Conservation (phyloP, 2,888 invertebrate genomes). For the Flexamia atlantica region DNA sequence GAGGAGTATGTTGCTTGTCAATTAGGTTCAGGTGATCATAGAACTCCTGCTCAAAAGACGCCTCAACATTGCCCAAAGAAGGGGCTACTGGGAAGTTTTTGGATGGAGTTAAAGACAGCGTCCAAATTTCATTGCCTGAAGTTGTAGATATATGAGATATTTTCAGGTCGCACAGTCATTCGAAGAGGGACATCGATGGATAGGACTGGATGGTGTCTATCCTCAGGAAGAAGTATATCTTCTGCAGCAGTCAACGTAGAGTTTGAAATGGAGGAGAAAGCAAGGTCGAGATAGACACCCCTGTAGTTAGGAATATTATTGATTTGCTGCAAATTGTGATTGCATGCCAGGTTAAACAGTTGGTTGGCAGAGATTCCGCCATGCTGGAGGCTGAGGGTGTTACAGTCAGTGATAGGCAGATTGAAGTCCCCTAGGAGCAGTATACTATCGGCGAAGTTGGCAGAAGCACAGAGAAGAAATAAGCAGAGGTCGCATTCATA, state of each 20-base stretch:
- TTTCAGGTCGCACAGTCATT: neutral
- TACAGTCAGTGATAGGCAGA: neutral
- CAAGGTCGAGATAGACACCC: slow-evolving; percentile 7
- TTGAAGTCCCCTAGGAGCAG: slow-evolving; percentile 8
- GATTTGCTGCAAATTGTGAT: slow-evolving; percentile 1
- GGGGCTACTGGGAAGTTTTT: neutral
- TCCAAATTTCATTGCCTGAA: neutral
- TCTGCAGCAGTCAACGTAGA: neutral
- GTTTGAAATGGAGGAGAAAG: neutral
- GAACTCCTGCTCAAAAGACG: neutral
- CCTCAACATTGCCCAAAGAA: neutral
- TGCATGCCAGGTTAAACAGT: neutral
- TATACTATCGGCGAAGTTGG: no score
- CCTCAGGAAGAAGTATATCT: slow-evolving; percentile 1
- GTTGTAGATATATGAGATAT: neutral
- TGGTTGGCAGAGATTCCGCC: neutral
- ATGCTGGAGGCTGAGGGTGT: neutral
- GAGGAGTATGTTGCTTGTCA: neutral
- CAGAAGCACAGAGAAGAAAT: no score
- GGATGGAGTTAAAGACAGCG: neutral
- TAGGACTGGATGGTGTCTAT: slow-evolving; percentile 37
- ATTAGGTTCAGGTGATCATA: neutral
- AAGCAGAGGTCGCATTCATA: no score
- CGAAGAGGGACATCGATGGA: neutral
- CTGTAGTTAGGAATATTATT: slow-evolving; percentile 6